Base-by-base conservation (phyloP, 1,140 invertebrate genomes). In the Galleria mellonella region DNA sequence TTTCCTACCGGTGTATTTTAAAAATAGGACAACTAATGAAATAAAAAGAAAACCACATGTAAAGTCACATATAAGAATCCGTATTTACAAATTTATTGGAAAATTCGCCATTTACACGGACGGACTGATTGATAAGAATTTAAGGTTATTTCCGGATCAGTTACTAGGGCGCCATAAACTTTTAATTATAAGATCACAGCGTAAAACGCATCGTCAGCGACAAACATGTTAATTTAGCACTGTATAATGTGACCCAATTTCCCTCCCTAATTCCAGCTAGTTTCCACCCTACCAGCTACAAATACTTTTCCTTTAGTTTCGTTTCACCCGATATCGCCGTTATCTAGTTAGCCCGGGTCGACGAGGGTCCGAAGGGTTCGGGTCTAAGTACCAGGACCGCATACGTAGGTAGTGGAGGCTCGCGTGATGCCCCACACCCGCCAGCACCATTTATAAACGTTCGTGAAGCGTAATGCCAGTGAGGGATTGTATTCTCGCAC, bases 271-370 rank as follows among this genome's bases (percentile, higher is more conserved):
- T 73, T 68, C 64, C 62, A 52, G 57, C 54, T 54, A 62, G 63
- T 71, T 71, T 68, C 55, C 62, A 45, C 62, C 45, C 54, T 62
- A 47, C 46, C 54, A 52, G 57, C 64, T 64, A 67, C 72, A 71
- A 77, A 74, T 72, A 76, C 70, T 83, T 83, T 81, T 78, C 68
- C 74, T 74, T 72, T 77, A 78, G 74, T 76, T 72, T 76, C 61
- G 69, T 68, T 70, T 60, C 54, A 58, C 61, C 62, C 69, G 65
- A 72, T 75, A 77, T 73, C 67, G 74, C 69, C 51, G 68, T 72
- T 83, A 81, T 81, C 79, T 83, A 77, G 79, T 83, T 81, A 79
- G 75, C 47, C 52, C 47, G 63, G 68, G 67, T 67, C 60, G 74
- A 82, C 74, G 65, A 76, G 74, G 74, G 77, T 82, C 62, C 65